Evolutionary conservation across 2,113 vertebrate genomes (phyloP).

Genomic region (Melanerpes formicivorus): DNA sequence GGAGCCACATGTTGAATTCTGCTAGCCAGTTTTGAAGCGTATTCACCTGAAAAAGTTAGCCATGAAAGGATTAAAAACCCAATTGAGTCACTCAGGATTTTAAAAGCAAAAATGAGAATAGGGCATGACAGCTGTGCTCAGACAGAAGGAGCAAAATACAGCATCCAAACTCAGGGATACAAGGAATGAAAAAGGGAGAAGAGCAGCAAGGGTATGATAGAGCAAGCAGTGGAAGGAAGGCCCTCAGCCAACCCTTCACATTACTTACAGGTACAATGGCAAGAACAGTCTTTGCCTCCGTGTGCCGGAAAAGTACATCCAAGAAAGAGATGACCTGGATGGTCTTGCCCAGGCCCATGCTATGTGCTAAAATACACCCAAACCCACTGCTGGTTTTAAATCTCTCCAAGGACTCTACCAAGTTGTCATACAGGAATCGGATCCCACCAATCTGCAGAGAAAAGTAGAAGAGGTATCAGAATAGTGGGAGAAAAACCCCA

Average conservation of each 20-base stretch:
- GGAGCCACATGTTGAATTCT: slow-evolving; percentile 98
- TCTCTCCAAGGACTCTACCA: slow-evolving; percentile 95
- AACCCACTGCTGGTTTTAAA: slow-evolving; percentile 96
- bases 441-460: slow-evolving; percentile 91
- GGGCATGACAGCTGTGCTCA: not conserved
- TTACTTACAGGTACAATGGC: slow-evolving; percentile 95
- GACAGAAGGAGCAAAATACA: not conserved
- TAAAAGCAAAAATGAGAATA: not conserved
- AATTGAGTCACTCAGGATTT: not conserved
- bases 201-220: not conserved
- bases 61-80: not conserved
- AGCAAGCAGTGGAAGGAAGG: not conserved
- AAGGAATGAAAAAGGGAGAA: not conserved
- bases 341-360: slow-evolving; percentile 98
- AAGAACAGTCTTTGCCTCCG: slow-evolving; percentile 94
- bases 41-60: slow-evolving; percentile 85
- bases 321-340: slow-evolving; percentile 98
- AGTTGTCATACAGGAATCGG: slow-evolving; percentile 96
- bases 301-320: slow-evolving; percentile 93
- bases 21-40: slow-evolving; percentile 98
- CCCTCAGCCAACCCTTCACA: not conserved
- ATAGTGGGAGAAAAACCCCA: not conserved
- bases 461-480: slow-evolving; percentile 29
- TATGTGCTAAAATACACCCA: slow-evolving; percentile 97
- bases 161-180: not conserved